Evolutionary conservation across 1,140 invertebrate species (phyloP), one percentile per base, ranked within the genome.

Genomic region (Druon quercuslanigerum): DNA sequence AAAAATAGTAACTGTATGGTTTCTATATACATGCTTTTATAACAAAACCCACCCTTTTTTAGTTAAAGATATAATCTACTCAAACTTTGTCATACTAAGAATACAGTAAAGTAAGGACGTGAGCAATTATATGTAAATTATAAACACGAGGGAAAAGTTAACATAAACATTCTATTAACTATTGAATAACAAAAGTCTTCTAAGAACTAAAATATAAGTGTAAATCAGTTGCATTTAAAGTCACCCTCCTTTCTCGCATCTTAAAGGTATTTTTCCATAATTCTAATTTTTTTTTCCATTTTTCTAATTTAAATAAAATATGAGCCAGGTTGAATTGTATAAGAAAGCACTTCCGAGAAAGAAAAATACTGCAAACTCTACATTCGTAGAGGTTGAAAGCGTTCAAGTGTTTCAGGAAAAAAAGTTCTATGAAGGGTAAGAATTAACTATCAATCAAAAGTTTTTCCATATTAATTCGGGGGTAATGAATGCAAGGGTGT

Each of bases 401-500:
- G 17, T 13, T 60, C 13, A 54, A 54, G 17, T 3, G 17, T 5
- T 60, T 20, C 1, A 20, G 20, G 13, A 57, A 60, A 12, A 25
- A 14, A 60, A 25, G 20, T 33, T 66, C 12, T 0, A 14, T 33
- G 16, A 6, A 13, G 5, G 9, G 9, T 46, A 33, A 66, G 16
- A 66, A 40, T n/a, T 40, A 40, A 66, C 60, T 66, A 66, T 40
- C 60, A 66, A 66, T 66, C 25, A 66, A 40, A 66, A 66, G 60
- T 66, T 66, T 40, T 66, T 66, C 33, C 33, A 66, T 25, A 14
- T 14, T 66, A 66, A 25, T 40, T 40, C 25, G 25, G 46, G 51
- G 33, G 54, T 40, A 50, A 51, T 57, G 60, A 77, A 74, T 72
- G 76, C 60, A 77, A 74, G 76, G 76, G 76, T 20, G 76, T 77